phyloP scores from a whole-genome alignment of 1,140 invertebrate species.

The Rhynchophorus ferrugineus region DNA sequence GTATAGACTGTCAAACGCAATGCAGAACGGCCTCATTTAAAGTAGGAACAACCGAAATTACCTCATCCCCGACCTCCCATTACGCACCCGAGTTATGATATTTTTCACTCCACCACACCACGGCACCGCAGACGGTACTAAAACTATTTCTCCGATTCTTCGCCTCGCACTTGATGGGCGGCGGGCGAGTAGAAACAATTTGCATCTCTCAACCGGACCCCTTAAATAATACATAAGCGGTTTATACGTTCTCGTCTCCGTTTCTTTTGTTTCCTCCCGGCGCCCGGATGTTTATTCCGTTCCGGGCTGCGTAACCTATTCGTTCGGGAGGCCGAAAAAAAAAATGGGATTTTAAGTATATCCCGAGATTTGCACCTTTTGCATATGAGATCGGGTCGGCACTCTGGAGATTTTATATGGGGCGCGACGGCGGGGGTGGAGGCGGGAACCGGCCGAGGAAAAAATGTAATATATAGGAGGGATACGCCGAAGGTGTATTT shows the following conservation, averaged over 20 bases:
- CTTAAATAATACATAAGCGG: background rate
- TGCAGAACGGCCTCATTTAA: too few species aligned
- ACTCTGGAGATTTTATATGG: conserved; percentile 6
- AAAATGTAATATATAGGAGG: background rate
- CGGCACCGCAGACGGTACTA: too few species aligned
- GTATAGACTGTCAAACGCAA: too few species aligned
- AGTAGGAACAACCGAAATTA: too few species aligned
- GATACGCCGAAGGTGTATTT: background rate
- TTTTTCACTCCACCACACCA: too few species aligned
- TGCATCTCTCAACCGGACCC: background rate
- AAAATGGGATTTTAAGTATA: background rate
- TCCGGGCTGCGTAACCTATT: background rate
- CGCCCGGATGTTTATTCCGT: background rate
- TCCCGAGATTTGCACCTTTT: conserved; percentile 8
- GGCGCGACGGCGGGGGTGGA: too few species aligned
- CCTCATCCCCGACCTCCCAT: too few species aligned
- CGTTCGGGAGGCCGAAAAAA: background rate
- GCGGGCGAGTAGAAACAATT: background rate
- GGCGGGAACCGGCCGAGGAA: background rate
- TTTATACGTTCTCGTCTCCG: background rate
- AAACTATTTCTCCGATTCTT: too few species aligned
- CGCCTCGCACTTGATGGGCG: too few species aligned
- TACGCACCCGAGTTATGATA: too few species aligned
- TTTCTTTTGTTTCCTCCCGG: background rate
- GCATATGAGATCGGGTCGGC: background rate